Base-by-base conservation (phyloP, 1,140 invertebrate genomes). In the Neuroterus valhalla region DNA sequence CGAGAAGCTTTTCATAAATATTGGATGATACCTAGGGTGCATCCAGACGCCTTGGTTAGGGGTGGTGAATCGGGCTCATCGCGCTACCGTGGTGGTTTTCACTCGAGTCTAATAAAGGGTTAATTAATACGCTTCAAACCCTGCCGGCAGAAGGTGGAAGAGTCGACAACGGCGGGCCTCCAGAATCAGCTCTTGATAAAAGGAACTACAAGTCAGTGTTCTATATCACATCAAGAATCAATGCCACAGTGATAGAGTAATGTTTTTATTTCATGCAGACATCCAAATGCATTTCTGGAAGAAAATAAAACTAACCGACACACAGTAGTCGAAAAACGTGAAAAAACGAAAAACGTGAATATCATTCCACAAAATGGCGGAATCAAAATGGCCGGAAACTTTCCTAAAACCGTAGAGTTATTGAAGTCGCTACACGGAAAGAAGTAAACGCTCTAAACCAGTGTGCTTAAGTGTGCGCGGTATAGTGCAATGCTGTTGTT, bases 51-150 rank as follows among this genome's bases (percentile, higher is more conserved):
- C 74, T 45, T 68, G 19, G 71, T 55, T 31, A 52, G 50, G 43
- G 73, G 68, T 73, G 71, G 76, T 83, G 84, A 88, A 88, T 87
- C 85, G 78, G 79, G 84, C 84, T 87, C 86, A 85, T 86, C 85
- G 82, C 84, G 77, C 81, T 76, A 82, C 80, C 81, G 77, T 80
- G 80, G 86, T 78, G 82, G 83, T 88, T 90, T 89, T 87, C 85
- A 77, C 82, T 78, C 77, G 80, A 80, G 83, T 87, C 84, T 86
- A 88, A 88, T 89, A 89, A 89, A 89, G 87, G 86, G 86, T 89
- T 90, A 89, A 90, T 89, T 90, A 88, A 88, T 87, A 87, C 82
- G 83, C 86, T 88, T 86, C 86, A 86, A 88, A 88, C 83, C 84
- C 78, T 77, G 81, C 80, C 81, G 77, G 78, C 78, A 82, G 82